Evolutionary conservation across 2,113 vertebrate genomes (phyloP), one percentile per base, ranked within the genome.

Genomic region (Pterocles orientalis): DNA sequence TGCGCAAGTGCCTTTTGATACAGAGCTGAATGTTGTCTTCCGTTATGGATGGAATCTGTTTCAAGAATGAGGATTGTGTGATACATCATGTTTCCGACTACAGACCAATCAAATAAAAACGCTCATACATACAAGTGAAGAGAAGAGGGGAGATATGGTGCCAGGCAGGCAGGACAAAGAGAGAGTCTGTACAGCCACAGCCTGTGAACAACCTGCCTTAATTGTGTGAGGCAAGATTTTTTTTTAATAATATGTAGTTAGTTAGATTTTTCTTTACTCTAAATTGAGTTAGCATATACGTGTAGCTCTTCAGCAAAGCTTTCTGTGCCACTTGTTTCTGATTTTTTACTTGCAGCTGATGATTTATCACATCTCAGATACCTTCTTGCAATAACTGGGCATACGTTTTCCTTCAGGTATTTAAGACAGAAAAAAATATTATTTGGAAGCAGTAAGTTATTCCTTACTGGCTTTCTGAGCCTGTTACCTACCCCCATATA

Each of bases 1-100:
- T 21, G 53, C 90, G 86, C 80, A 68, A 96, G 53, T 90, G 85
- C 76, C 36, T 93, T 87, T 88, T 92, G 76, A 72, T 71, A 61
- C 51, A 93, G 80, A 75, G 57, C 81, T 96, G 68, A 88, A 48
- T 95, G 90, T 96, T 96, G 92, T 96, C 92, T 88, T 86, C 82
- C 0, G 39, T 96, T 92, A 68, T 33, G 94, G 70, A 56, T 92
- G 57, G 51, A 78, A 69, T 66, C 33, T 92, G 82, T 94, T 85
- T 95, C 29, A 81, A 64, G 82, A 90, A 56, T 71, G 75, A 81
- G 51, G 88, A 70, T 68, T 70, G 68, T 72, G 72, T 95, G 92
- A 79, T 93, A 47, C 24, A 14, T 90, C 51, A 45, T 78, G 69
- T 82, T 88, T 92, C 72, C 82, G 39, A 88, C 80, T 92, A 56